Percentiles rank a stretch among this genome's conserved stretches.
Evolutionary conservation across 1,140 invertebrate genomes (phyloP).

Genomic region (Micrasema minimum): DNA sequence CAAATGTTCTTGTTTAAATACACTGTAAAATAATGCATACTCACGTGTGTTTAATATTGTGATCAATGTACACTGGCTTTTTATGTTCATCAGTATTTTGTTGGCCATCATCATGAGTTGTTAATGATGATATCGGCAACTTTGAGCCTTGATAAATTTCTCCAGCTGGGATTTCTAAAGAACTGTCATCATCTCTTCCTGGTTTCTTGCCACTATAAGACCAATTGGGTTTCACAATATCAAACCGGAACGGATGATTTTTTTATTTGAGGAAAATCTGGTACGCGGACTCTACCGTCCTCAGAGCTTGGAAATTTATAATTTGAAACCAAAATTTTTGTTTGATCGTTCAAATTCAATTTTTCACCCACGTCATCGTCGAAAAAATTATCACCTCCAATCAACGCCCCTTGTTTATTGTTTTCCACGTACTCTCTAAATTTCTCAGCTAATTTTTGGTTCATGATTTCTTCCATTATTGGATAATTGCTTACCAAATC

Average conservation of each 20-base stretch:
- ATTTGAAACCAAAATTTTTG: slow-evolving; percentile 9
- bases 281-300: slow-evolving; percentile 12
- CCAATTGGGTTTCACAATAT: slow-evolving; percentile 40
- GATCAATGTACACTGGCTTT: slow-evolving; percentile 6
- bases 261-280: slow-evolving; percentile 4
- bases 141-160: slow-evolving; percentile 48
- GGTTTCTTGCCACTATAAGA: slow-evolving; percentile 21
- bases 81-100: slow-evolving; percentile 4
- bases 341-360: slow-evolving; percentile 30
- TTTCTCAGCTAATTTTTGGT: slow-evolving; percentile 49
- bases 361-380: slow-evolving; percentile 17
- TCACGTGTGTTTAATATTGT: slow-evolving; percentile 5
- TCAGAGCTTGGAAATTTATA: slow-evolving; percentile 36
- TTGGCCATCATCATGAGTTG: slow-evolving; percentile 38
- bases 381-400: slow-evolving; percentile 8
- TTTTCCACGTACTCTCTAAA: slow-evolving; percentile 31
- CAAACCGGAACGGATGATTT: slow-evolving; percentile 42
- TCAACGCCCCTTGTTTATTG: not conserved
- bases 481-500: slow-evolving; percentile 50
- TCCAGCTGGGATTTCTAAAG: slow-evolving; percentile 41
- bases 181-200: not conserved
- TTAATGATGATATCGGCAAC: slow-evolving; percentile 35
- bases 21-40: no score
- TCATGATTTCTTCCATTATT: slow-evolving; percentile 53
- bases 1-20: no score